Evolutionary conservation across 2,888 invertebrate genomes (phyloP).

Genomic region (Sarcophaga rosellei): DNA sequence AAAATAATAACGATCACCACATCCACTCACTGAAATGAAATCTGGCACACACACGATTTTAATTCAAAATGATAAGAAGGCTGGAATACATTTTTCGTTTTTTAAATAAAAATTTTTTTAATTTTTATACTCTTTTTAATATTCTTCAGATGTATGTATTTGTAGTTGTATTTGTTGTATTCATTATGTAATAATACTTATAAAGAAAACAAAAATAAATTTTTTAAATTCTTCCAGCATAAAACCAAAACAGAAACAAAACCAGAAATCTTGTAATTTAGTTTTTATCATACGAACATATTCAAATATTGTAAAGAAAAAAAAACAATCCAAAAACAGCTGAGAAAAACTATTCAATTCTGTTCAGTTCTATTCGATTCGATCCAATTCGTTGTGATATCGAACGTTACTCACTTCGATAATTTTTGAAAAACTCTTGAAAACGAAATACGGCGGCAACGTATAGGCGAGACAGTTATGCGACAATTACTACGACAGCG

Average conservation of each 20-base stretch:
- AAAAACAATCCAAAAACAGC: background rate
- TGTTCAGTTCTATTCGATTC: background rate
- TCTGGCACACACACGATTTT: slow-evolving; percentile 10
- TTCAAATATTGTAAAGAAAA: background rate
- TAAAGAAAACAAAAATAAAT: slow-evolving; percentile 4
- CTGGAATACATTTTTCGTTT: background rate
- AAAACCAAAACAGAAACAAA: background rate
- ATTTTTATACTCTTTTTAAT: background rate
- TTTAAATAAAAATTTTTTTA: background rate
- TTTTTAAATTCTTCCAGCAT: background rate
- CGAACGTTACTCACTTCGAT: slow-evolving; percentile 52
- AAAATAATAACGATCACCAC: background rate
- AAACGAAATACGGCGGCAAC: background rate
- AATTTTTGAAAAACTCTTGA: slow-evolving; percentile 1
- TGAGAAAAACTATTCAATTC: background rate
- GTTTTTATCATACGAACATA: background rate
- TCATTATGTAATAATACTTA: background rate
- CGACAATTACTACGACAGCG: slow-evolving; percentile 27
- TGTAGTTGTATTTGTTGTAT: background rate
- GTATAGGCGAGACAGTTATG: background rate
- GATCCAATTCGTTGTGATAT: background rate
- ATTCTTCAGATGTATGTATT: background rate
- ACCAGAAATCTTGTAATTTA: background rate
- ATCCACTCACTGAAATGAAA: background rate
- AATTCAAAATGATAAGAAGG: slow-evolving; percentile 47